Percentiles rank a stretch among this genome's conserved stretches.
These are phyloP conservation scores for Geodia barretti DNA, from an alignment of 37 sponge, comb jelly and placozoan genomes.

Conservation along the genomic window DNA sequence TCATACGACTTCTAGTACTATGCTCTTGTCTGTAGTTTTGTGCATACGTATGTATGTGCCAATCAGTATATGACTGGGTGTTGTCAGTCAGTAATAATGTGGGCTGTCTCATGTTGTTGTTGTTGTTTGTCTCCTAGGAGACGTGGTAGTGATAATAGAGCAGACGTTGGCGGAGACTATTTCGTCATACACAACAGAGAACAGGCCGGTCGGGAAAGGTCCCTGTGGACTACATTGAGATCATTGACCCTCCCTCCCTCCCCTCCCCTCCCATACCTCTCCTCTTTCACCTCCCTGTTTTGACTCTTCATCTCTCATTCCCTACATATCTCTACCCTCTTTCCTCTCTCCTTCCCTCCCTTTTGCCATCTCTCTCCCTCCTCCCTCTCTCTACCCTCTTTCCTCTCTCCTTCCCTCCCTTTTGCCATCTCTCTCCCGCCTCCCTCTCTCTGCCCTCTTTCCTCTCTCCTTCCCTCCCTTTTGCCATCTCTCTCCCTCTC, in stretches of 20 bases:
- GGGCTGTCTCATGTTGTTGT: not conserved
- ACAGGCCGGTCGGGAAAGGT: slow-evolving; percentile 30
- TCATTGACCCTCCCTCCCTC: slow-evolving; percentile 21
- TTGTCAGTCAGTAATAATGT: not conserved
- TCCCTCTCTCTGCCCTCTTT: too few species aligned
- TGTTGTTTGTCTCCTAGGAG: too few species aligned
- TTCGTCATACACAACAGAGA: slow-evolving; percentile 37
- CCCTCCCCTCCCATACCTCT: not conserved
- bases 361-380: too few species aligned
- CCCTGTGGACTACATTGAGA: slow-evolving; percentile 39
- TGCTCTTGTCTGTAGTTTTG: too few species aligned
- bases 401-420: too few species aligned
- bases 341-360: too few species aligned
- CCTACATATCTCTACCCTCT: not conserved
- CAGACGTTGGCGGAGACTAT: slow-evolving; percentile 37
- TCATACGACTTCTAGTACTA: not conserved
- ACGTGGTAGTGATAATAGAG: slow-evolving; percentile 37
- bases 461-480: too few species aligned
- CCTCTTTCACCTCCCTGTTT: not conserved
- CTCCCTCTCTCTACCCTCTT: too few species aligned
- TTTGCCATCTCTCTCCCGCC: too few species aligned
- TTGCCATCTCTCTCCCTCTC: too few species aligned
- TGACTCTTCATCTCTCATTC: not conserved
- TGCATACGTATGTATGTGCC: not conserved
- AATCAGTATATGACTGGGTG: not conserved